phyloP scores from a whole-genome alignment of 2,797 vertebrate species.

The Pseudotriccus pelzelni region DNA sequence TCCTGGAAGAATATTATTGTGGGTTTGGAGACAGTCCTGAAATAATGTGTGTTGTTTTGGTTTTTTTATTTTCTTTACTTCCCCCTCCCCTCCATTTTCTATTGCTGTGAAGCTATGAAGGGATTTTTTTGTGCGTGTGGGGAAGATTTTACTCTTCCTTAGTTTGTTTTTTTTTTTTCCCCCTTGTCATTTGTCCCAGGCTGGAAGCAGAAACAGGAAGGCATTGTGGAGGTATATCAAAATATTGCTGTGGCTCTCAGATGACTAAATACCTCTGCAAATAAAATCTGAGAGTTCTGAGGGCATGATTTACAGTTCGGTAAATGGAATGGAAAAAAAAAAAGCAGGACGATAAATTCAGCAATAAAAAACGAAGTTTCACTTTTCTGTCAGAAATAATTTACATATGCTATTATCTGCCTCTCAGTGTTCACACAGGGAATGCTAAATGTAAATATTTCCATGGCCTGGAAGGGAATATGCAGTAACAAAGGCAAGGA shows the following conservation, averaged over 20 bases:
- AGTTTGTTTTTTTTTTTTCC: too few species aligned
- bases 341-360: background rate
- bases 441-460: background rate
- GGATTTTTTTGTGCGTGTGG: background rate
- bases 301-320: background rate
- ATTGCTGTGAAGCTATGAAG: background rate
- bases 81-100: background rate
- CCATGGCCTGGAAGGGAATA: background rate
- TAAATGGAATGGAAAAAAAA: background rate
- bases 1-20: background rate
- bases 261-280: background rate
- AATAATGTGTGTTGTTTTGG: background rate
- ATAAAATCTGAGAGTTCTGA: background rate
- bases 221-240: background rate
- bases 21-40: background rate
- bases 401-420: background rate
- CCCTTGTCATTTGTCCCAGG: background rate
- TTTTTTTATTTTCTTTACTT: too few species aligned
- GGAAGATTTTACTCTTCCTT: background rate
- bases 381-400: slow-evolving; percentile 11
- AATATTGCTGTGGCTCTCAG: background rate
- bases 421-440: background rate
- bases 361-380: background rate
- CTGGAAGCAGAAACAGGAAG: background rate
- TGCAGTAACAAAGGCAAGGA: background rate